Conservation (phyloP, 2,113 vertebrate species). For the Erinaceus europaeus region DNA sequence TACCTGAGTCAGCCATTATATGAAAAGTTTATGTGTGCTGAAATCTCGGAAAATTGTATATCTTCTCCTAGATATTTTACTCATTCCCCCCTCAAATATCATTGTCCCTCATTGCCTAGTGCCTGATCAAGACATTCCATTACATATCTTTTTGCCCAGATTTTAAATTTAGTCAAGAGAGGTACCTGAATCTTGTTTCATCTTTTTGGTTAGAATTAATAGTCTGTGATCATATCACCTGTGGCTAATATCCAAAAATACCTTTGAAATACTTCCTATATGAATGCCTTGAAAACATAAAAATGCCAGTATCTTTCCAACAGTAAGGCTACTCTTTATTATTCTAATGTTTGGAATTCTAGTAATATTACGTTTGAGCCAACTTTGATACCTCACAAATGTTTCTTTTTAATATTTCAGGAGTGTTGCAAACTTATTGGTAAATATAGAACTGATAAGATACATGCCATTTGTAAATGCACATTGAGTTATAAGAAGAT, state of each 20-base stretch:
- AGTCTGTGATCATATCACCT: background rate
- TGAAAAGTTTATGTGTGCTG: background rate
- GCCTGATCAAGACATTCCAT: background rate
- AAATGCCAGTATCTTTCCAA: background rate
- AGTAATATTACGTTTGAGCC: accelerated
- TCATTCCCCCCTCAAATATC: background rate
- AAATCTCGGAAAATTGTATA: background rate
- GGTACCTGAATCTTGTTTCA: background rate
- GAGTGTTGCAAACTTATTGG: background rate
- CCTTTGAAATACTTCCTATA: background rate
- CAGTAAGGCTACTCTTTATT: background rate
- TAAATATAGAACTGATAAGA: too few species aligned
- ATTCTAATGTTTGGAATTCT: background rate
- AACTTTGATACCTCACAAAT: background rate
- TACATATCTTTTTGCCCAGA: background rate
- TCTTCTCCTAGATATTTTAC: background rate
- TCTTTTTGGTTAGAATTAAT: background rate
- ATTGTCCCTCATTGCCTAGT: background rate
- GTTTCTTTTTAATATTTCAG: background rate
- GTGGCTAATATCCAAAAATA: background rate
- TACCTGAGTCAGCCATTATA: background rate
- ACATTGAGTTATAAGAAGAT: too few species aligned
- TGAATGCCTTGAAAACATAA: background rate
- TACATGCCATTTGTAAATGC: too few species aligned
- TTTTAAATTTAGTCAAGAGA: background rate